phyloP scores from a whole-genome alignment of 2,888 invertebrate species.

The Phasia obesa region DNA sequence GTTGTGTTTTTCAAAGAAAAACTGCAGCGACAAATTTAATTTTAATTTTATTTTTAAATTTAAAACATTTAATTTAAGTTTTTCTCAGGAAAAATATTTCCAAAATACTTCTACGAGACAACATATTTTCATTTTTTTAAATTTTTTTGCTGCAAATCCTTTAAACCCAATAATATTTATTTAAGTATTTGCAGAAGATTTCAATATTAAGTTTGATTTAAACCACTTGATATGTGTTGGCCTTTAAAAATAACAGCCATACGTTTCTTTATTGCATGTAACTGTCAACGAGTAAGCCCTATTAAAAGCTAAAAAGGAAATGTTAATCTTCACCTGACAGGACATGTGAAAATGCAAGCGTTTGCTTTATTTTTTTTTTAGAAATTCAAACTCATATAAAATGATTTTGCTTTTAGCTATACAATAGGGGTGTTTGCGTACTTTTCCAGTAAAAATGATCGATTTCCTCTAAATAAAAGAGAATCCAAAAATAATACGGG shows the following conservation, averaged over 20 bases:
- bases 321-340: conserved; percentile 60
- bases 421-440: neutral
- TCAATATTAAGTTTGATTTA: conserved; percentile 33
- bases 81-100: too few species aligned
- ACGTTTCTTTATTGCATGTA: conserved; percentile 55
- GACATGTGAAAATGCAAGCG: conserved; percentile 43
- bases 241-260: conserved; percentile 13
- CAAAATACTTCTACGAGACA: too few species aligned
- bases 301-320: conserved; percentile 23
- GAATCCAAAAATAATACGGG: too few species aligned
- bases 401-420: neutral
- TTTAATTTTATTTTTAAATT: too few species aligned
- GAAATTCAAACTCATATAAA: neutral
- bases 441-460: too few species aligned
- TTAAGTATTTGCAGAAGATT: neutral
- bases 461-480: too few species aligned
- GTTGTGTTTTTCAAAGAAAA: too few species aligned
- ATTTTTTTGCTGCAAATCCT: neutral
- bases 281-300: conserved; percentile 48
- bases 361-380: conserved; percentile 1
- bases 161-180: neutral
- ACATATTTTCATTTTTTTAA: too few species aligned
- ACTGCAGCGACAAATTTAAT: too few species aligned
- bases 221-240: conserved; percentile 44
- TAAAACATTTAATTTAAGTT: too few species aligned